Base-by-base conservation (phyloP, 1,140 invertebrate species). In the Hermatobates lingyangjiaoensis region DNA sequence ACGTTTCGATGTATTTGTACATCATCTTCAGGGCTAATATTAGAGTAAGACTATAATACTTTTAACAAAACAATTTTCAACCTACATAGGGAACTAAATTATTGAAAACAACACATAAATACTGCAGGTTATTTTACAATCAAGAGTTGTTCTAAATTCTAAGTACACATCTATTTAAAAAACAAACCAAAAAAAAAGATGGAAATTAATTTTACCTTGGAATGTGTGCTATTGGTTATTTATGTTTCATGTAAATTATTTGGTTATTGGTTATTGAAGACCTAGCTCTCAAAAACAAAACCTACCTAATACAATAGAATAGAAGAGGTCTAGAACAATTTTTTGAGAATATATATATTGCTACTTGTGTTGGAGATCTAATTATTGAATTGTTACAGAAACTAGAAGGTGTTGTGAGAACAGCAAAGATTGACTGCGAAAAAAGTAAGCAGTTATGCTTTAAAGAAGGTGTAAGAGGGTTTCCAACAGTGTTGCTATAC, bases 401-500 rank as follows among this genome's bases (percentile, higher is more conserved):
- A 57, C 56, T 77, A 27, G 63, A 73, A 45, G 69, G 68, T n/a
- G 61, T 59, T 54, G 68, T 73, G 2, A 68, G 66, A 48, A 63
- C 68, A 30, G 75, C 69, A 10, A 74, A 71, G 63, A 57, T 78
- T 1, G 70, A 79, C 61, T 79, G 76, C 64, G 69, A 76, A 27
- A 48, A 59, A 21, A 63, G 69, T 51, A 57, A 57, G 20, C 30
- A 57, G 12, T 42, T 71, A 12, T 78, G 75, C 60, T 54, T 60
- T 2, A 54, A 66, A 49, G 70, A 69, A 23, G 67, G 67, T 28
- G 60, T 79, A 2, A 53, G 59, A 42, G 67, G 66, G 5, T 78
- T 76, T 61, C 76, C 76, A 1, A 71, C 72, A 12, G 58, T 79
- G 2, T 55, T 58, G 21, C 50, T 67, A 23, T 69, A 67, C 34